phyloP scores from a whole-genome alignment of 2,113 vertebrate genomes.

The Petaurus breviceps region DNA sequence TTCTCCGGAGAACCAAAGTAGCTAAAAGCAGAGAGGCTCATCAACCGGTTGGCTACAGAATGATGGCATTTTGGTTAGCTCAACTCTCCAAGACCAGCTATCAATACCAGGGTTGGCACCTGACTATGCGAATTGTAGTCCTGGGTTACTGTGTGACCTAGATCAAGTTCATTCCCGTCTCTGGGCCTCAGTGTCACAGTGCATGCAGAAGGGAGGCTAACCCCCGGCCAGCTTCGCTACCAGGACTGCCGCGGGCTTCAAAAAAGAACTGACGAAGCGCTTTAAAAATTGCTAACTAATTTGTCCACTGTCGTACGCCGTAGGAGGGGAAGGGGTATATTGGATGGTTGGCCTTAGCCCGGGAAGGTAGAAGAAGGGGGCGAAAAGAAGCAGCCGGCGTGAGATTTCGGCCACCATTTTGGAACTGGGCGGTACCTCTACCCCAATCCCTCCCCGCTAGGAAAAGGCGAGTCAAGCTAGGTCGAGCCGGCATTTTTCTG shows the following conservation, averaged over 20 bases:
- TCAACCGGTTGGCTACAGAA: too few species aligned
- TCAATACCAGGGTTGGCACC: too few species aligned
- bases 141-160: too few species aligned
- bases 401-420: background rate
- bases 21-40: background rate
- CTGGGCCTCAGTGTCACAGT: background rate
- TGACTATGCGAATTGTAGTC: too few species aligned
- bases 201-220: background rate
- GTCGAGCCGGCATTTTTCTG: background rate
- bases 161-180: too few species aligned
- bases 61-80: background rate
- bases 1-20: background rate
- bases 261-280: background rate
- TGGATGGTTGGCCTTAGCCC: background rate
- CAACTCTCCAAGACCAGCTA: too few species aligned
- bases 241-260: background rate
- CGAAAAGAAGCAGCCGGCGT: background rate
- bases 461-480: background rate
- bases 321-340: background rate
- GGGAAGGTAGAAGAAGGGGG: background rate
- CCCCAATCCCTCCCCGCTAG: background rate
- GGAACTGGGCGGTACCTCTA: background rate
- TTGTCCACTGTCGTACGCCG: background rate
- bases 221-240: background rate
- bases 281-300: background rate